phyloP scores from a whole-genome alignment of 2,113 vertebrate species.

The Coptodon rendalli region DNA sequence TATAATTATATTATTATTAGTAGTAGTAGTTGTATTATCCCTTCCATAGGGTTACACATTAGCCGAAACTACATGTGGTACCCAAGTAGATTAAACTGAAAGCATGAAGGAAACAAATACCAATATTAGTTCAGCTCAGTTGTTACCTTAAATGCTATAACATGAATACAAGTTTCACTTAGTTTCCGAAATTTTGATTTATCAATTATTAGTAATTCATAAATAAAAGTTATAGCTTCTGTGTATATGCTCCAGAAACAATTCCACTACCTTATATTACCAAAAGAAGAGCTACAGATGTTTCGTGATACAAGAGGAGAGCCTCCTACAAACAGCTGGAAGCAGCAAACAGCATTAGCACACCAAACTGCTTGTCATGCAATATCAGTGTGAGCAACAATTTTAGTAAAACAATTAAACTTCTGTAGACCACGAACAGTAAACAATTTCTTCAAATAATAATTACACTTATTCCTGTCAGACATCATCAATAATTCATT shows the following conservation, averaged over 20 bases:
- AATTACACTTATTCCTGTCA: background rate
- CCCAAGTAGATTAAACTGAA: background rate
- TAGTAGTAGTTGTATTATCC: background rate
- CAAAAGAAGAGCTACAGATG: background rate
- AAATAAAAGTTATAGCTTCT: background rate
- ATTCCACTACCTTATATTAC: background rate
- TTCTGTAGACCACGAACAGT: background rate
- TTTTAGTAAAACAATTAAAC: background rate
- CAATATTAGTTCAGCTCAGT: background rate
- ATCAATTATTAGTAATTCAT: background rate
- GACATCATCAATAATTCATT: background rate
- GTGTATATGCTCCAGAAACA: background rate
- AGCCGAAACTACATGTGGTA: background rate
- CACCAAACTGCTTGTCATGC: background rate
- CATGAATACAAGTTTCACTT: background rate
- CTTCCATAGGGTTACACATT: background rate
- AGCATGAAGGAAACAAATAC: background rate
- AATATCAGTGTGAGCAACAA: background rate
- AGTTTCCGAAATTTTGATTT: background rate
- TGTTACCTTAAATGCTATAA: background rate
- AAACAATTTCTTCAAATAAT: background rate
- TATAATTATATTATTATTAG: accelerated
- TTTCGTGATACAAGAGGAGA: background rate
- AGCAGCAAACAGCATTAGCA: background rate
- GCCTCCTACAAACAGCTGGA: background rate